Evolutionary conservation across 2,113 vertebrate genomes (phyloP), one percentile per base, ranked within the genome.

Genomic region (Chauna torquata): DNA sequence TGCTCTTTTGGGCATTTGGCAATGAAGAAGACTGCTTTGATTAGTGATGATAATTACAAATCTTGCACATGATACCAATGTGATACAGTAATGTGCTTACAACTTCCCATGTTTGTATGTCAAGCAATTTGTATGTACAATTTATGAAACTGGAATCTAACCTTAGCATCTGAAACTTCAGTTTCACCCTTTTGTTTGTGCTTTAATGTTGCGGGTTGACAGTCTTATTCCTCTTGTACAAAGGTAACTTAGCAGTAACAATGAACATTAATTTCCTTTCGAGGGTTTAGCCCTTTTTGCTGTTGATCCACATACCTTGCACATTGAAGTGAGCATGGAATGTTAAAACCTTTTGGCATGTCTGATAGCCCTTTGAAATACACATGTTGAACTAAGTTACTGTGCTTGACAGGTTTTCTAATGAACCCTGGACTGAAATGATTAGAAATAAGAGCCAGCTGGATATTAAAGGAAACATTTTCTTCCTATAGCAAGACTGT

Each of bases 271-370:
- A 14, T 12, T 66, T 64, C 17, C 28, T 11, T 91, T 74, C 68
- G 45, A 80, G 66, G 4, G 12, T 52, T 81, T 70, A 77, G 36
- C 12, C 62, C 15, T 72, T 79, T 47, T 42, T 77, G 78, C 13
- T 85, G 30, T 82, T 92, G 55, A 77, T 76, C 54, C 61, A 62
- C 24, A 2, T 92, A 62, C 79, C 84, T 82, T 92, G 38, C 68
- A 55, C n/a, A 19, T 88, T 79, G 85, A 91, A 85, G 89, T 80
- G 89, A 95, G 66, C 8, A 6, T 90, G 95, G 78, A 94, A 97
- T 94, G 89, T 81, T 95, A 74, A 97, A 92, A 92, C 58, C 62
- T 91, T 85, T 80, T 77, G 87, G 71, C 58, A 77, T 85, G 75
- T 91, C 78, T 91, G 81, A 92, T 94, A 94, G 75, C 62, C 30